Percentiles rank a stretch among this genome's conserved stretches.
These are phyloP conservation scores for Bemisia tabaci DNA, from an alignment of 1,140 invertebrate genomes.

Conservation along the genomic window DNA sequence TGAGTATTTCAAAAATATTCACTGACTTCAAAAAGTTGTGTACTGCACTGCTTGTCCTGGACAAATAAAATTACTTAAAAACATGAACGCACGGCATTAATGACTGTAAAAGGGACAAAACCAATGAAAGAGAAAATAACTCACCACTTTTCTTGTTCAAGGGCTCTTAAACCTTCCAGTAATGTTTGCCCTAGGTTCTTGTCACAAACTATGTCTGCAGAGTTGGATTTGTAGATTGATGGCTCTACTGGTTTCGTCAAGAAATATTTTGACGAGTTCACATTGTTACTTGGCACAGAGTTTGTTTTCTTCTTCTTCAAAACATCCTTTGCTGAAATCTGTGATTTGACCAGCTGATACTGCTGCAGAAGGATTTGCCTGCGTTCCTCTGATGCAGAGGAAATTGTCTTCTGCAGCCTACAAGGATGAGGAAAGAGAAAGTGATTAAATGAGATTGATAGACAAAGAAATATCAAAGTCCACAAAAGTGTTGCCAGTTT, in stretches of 20 bases:
- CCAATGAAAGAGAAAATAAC: not conserved
- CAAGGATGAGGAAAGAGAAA: too few species aligned
- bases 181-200: not conserved
- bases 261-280: too few species aligned
- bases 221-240: not conserved
- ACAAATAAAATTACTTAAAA: too few species aligned
- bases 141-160: not conserved
- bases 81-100: too few species aligned
- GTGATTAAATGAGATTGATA: too few species aligned
- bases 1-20: too few species aligned
- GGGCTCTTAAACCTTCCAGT: not conserved
- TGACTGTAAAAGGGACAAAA: too few species aligned
- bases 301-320: slow-evolving; percentile 33
- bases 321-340: slow-evolving; percentile 35
- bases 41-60: too few species aligned
- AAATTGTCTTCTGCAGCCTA: slow-evolving; percentile 33
- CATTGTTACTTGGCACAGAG: not conserved
- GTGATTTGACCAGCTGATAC: slow-evolving; percentile 34
- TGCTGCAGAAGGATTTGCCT: slow-evolving; percentile 34
- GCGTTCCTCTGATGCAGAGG: slow-evolving; percentile 34
- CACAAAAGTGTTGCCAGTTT: too few species aligned
- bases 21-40: too few species aligned
- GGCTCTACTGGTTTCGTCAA: not conserved
- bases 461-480: too few species aligned
- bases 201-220: not conserved